A percentile compares a stretch with the other conserved stretches of the same genome.
These are phyloP conservation scores for Plecturocebus donacophilus DNA, from an alignment of 2,113 vertebrate genomes.

Conservation along the genomic window DNA sequence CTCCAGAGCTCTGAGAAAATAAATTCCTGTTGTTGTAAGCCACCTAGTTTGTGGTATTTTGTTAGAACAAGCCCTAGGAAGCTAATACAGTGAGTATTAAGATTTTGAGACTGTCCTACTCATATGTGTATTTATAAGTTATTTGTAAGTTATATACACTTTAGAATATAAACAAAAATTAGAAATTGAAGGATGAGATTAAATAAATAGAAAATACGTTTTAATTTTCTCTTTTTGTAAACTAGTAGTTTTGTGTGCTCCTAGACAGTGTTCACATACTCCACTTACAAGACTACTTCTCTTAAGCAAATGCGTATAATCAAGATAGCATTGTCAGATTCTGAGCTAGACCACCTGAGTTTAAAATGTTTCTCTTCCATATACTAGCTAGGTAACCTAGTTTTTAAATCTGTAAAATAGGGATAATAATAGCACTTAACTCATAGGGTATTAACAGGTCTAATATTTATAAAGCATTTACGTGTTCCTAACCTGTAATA, in stretches of 20 bases:
- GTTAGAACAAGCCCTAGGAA: neutral
- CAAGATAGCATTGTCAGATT: neutral
- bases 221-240: neutral
- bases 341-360: neutral
- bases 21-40: neutral
- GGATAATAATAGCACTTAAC: neutral
- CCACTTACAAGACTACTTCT: neutral
- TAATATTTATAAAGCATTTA: constrained; percentile 3
- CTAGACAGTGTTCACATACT: neutral
- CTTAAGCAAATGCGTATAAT: neutral
- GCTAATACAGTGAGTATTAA: neutral
- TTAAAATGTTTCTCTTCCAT: neutral
- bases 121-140: neutral
- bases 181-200: neutral
- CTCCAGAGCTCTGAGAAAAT: neutral
- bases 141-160: neutral
- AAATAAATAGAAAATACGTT: neutral
- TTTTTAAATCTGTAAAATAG: neutral
- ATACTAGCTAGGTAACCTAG: neutral
- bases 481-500: neutral
- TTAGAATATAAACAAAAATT: neutral
- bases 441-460: neutral
- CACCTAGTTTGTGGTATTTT: neutral
- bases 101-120: neutral
- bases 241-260: neutral